These are phyloP conservation scores for Heliconius charithonia DNA, from an alignment of 2,888 invertebrate species.

Conservation along the genomic window DNA sequence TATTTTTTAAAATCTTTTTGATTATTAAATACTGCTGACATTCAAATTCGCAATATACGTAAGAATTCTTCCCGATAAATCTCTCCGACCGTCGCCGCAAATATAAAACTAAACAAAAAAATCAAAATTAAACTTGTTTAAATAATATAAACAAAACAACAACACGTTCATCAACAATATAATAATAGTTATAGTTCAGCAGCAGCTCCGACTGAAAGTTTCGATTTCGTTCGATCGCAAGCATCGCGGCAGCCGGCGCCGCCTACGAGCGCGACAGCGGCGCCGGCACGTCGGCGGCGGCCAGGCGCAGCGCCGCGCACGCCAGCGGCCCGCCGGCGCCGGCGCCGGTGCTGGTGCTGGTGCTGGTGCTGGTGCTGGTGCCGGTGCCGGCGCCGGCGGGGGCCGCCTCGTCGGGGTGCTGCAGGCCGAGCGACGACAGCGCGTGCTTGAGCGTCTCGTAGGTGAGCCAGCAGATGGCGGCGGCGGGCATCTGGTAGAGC, in stretches of 20 bases:
- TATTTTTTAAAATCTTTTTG: background rate
- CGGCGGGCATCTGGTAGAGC: conserved; percentile 98
- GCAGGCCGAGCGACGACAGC: conserved; percentile 57
- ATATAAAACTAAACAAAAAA: conserved; percentile 21
- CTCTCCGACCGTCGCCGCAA: conserved; percentile 4
- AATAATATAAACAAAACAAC: conserved; percentile 30
- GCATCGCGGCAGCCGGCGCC: background rate
- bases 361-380: conserved; percentile 68
- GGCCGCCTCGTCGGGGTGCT: background rate
- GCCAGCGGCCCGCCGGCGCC: conserved; percentile 52
- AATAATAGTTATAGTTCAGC: background rate
- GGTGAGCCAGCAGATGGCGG: conserved; percentile 99
- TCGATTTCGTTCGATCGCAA: conserved; percentile 39
- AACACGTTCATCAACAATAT: conserved; percentile 20
- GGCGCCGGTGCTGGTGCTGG: conserved; percentile 28
- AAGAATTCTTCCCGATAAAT: background rate
- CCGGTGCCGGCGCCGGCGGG: conserved; percentile 56
- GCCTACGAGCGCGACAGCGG: conserved; percentile 54
- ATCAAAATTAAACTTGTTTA: conserved; percentile 19
- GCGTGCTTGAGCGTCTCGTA: conserved; percentile 96
- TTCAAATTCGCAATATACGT: background rate
- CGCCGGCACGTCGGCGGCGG: conserved; percentile 60
- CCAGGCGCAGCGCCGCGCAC: conserved; percentile 69
- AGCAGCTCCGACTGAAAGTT: conserved; percentile 19
- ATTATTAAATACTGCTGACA: conserved; percentile 7